Conservation (phyloP, 2,113 vertebrate species). For the Chlamydotis undulata region DNA sequence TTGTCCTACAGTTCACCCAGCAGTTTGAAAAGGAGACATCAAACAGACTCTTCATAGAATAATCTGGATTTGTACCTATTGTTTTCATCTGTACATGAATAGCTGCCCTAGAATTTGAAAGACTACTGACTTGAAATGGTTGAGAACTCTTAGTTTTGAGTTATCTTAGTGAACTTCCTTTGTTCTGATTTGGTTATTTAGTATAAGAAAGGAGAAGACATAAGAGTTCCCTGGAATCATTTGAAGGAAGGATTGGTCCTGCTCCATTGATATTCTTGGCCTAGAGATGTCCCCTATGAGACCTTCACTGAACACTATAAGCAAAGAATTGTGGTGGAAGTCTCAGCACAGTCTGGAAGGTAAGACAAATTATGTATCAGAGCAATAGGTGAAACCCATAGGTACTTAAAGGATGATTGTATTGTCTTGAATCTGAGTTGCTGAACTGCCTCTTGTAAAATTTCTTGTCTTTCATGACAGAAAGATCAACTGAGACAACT, state of each 20-base stretch:
- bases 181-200: not conserved
- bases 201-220: constrained; percentile 79
- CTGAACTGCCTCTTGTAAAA: not conserved
- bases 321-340: constrained; percentile 66
- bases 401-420: not conserved
- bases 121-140: not conserved
- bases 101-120: not conserved
- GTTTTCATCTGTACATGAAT: not conserved
- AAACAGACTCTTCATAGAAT: not conserved
- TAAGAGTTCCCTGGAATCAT: constrained; percentile 78
- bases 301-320: constrained; percentile 82
- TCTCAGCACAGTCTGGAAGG: constrained; percentile 74
- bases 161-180: not conserved
- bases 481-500: not conserved
- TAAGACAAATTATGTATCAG: constrained; percentile 24
- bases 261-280: constrained; percentile 82
- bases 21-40: not conserved
- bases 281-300: constrained; percentile 74
- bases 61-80: not conserved
- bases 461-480: not conserved
- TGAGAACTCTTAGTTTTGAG: not conserved
- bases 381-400: not conserved
- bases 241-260: constrained; percentile 74
- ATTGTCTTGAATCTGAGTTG: not conserved
- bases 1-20: not conserved